Conservation (phyloP, 2,113 vertebrate genomes). For the Hyla sarda region DNA sequence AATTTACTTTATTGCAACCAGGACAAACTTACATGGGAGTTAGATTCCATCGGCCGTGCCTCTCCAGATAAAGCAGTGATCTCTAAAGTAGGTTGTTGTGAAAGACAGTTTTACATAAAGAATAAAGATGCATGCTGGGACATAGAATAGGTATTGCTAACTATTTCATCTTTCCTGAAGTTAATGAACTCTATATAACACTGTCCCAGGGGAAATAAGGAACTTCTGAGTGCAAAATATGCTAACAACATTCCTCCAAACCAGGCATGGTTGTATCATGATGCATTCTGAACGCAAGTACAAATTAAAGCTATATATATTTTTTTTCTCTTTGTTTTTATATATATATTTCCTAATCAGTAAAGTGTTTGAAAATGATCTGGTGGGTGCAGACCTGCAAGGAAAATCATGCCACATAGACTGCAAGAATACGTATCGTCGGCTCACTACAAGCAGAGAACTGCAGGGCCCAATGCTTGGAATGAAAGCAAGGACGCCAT, state of each 20-base stretch:
- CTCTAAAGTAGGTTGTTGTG: slow-evolving; percentile 66
- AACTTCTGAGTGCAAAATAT: not conserved
- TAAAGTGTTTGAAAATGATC: slow-evolving; percentile 61
- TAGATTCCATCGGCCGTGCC: slow-evolving; percentile 71
- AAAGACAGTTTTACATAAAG: slow-evolving; percentile 62
- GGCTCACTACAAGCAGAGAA: slow-evolving; percentile 6
- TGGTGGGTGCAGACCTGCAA: slow-evolving; percentile 16
- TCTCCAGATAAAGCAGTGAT: slow-evolving; percentile 76
- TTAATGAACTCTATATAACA: not conserved
- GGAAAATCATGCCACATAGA: not conserved
- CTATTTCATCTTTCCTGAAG: slow-evolving; percentile 12
- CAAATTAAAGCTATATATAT: not conserved
- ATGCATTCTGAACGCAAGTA: slow-evolving; percentile 59
- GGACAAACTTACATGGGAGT: slow-evolving; percentile 75
- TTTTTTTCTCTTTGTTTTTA: slow-evolving; percentile 58
- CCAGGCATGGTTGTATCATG: slow-evolving; percentile 50
- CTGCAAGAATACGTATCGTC: not conserved
- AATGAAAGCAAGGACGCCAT: not conserved
- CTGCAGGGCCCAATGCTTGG: not conserved
- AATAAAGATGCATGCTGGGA: slow-evolving; percentile 55
- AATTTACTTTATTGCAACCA: slow-evolving; percentile 84
- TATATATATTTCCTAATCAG: slow-evolving; percentile 51
- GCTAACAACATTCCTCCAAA: slow-evolving; percentile 48
- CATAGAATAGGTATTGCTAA: slow-evolving; percentile 15
- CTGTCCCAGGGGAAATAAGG: slow-evolving; percentile 53